These are phyloP conservation scores for Coleophora flavipennella DNA, from an alignment of 2,888 invertebrate genomes.

Conservation along the genomic window DNA sequence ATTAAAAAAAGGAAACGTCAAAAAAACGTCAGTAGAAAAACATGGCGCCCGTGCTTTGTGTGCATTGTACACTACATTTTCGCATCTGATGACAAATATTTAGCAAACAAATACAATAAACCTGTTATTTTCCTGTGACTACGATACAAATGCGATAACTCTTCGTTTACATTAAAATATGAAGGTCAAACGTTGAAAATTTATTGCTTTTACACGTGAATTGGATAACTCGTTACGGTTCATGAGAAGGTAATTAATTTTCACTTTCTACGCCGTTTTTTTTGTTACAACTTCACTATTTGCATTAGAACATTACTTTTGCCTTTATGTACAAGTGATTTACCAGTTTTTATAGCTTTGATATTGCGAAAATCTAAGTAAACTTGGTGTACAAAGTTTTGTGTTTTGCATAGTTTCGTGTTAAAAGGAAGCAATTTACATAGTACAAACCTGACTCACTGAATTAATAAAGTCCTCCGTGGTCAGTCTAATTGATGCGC, in stretches of 20 bases:
- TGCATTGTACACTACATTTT: conserved; percentile 18
- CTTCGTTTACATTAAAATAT: conserved; percentile 15
- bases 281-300: conserved; percentile 4
- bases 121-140: conserved; percentile 17
- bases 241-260: conserved; percentile 12
- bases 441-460: conserved; percentile 42
- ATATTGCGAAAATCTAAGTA: no score
- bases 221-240: conserved; percentile 6
- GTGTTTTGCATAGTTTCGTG: not conserved
- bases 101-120: conserved; percentile 16
- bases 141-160: conserved; percentile 10
- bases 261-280: conserved; percentile 1
- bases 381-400: no score
- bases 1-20: not conserved
- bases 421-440: conserved; percentile 24
- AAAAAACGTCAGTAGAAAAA: conserved; percentile 15
- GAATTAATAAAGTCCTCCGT: conserved; percentile 22
- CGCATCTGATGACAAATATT: conserved; percentile 22
- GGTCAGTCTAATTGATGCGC: conserved; percentile 27
- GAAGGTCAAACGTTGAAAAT: conserved; percentile 20
- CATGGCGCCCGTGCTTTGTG: conserved; percentile 33
- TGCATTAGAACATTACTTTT: not conserved
- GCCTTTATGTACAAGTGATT: no score
- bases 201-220: conserved; percentile 10
- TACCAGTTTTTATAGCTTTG: no score